Conservation (phyloP, 2,113 vertebrate genomes). For the Labeo rohita region DNA sequence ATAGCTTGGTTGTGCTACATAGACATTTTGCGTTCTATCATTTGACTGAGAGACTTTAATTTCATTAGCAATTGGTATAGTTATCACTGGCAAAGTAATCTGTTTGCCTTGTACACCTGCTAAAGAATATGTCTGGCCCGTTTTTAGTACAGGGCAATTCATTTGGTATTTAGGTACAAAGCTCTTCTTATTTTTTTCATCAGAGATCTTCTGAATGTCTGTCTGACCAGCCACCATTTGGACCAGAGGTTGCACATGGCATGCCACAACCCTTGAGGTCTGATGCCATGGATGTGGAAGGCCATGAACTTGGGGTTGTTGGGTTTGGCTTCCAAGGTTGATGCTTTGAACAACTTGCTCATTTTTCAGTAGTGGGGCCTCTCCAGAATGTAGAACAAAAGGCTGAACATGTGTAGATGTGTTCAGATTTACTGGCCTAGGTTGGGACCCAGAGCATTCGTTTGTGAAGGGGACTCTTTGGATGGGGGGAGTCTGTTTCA, state of each 20-base stretch:
- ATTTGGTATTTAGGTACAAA: constrained; percentile 95
- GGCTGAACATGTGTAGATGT: constrained; percentile 63
- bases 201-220: constrained; percentile 65
- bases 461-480: constrained; percentile 71
- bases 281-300: constrained; percentile 80
- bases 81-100: constrained; percentile 73
- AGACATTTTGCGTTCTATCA: constrained; percentile 75
- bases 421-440: constrained; percentile 70
- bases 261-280: constrained; percentile 72
- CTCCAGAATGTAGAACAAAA: constrained; percentile 67
- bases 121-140: constrained; percentile 77
- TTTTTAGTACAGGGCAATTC: constrained; percentile 77
- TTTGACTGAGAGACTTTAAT: constrained; percentile 69
- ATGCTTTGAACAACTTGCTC: constrained; percentile 77
- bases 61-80: constrained; percentile 73
- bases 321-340: constrained; percentile 73
- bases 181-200: constrained; percentile 65
- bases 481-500: constrained; percentile 72
- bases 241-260: constrained; percentile 67
- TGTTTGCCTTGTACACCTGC: constrained; percentile 73
- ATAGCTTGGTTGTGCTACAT: constrained; percentile 71
- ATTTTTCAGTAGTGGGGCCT: constrained; percentile 65
- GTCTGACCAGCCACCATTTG: constrained; percentile 70
- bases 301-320: constrained; percentile 75
- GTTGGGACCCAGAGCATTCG: constrained; percentile 69